Base-by-base conservation (phyloP, 2,888 invertebrate species). In the Peribatodes rhomboidaria region DNA sequence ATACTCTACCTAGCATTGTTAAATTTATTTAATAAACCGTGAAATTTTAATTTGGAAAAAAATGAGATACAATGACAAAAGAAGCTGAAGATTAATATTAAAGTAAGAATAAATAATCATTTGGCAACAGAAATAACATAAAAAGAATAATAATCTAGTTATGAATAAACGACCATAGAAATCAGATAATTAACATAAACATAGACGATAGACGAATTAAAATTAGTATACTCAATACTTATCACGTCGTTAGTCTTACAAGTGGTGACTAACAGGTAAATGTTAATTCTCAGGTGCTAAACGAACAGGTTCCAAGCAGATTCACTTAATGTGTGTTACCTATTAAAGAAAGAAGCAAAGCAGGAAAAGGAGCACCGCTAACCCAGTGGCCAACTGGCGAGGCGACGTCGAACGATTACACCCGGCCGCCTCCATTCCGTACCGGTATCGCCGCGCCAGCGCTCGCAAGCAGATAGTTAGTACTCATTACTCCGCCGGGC, bases 371-470 rank as follows among this genome's bases (percentile, higher is more conserved):
- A 89, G 84, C 89, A 85, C 88, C 85, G 90, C 85, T 93, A 92
- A 92, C 93, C 92, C 87, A 92, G 90, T 93, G 91, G 92, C 92
- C 92, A 91, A 93, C 90, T 92, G 86, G 82, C 89, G 84, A 86
- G 82, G 77, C 87, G 81, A 83, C 87, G 82, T 85, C 88, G 85
- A 81, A 75, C 86, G 87, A 86, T 85, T 87, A 88, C 84, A 81
- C 79, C 81, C 84, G 79, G 72, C 73, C 84, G 87, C 80, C 88
- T 82, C 84, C 92, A 92, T 89, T 91, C 90, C 81, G 83, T 82
- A 87, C 88, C 88, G 85, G 90, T 85, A 86, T 77, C 80, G 85
- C 85, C 74, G 82, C 80, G 85, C 81, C 81, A 80, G 46, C 88
- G 85, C 87, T 78, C 89, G 89, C 84, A 81, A 80, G 77, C 80